Evolutionary conservation across 2,797 vertebrate species (phyloP), one percentile per base, ranked within the genome.

Genomic region (Calcarius lapponicus): DNA sequence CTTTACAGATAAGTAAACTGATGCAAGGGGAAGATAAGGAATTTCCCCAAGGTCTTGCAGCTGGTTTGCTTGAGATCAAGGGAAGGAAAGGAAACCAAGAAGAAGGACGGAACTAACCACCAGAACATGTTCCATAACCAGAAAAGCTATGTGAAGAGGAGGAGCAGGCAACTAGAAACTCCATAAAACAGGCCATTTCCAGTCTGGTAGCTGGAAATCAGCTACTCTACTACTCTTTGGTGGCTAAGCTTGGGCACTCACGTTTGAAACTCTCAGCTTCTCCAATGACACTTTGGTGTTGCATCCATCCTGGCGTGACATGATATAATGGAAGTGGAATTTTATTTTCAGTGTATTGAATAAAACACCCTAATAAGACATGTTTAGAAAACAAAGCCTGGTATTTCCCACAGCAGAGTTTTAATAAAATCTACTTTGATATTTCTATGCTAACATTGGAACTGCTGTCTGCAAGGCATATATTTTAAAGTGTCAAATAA

Each of bases 21-120:
- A 93, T 85, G 69, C 21, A 65, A 80, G 40, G 25, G 15, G 17
- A 70, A 92, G 94, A 92, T 95, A 93, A 93, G 53, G 78, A 54
- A 65, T 88, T 95, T 96, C 92, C 83, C 70, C 64, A 73, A 92
- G 83, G 71, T 90, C 88, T 86, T 40, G 29, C 80, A 90, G 62
- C 76, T 86, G 90, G 80, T 86, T 93, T 93, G 60, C 47, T 86
- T 60, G 25, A 90, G 92, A 80, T 79, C 32, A 57, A 92, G 95
- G 8, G 17, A 90, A 83, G 62, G 67, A 48, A 75, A 80, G 43
- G 38, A 90, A 94, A 92, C 31, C 38, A 74, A 38, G 53, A 76
- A 67, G 0, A 47, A 43, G n/a, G 66, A 57, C 9, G 2, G 43
- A 90, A 66, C 22, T 57, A 70, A 86, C 60, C 32, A 61, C 18